Percentiles rank a stretch among this genome's conserved stretches.
Evolutionary conservation across 1,140 invertebrate genomes (phyloP).

Genomic region (roundworm (Caenorhabditis elegans)): WBcel235 BX284604.4:6488501-6489000

Average conservation of each 20-base stretch:
- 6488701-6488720: neutral
- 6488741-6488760: constrained; percentile 11
- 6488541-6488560: no score
- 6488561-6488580: no score
- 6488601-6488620: constrained; percentile 53
- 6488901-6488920: constrained; percentile 73
- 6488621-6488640: constrained; percentile 51
- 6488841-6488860: constrained; percentile 48
- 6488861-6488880: constrained; percentile 71
- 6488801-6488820: constrained; percentile 68
- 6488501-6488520: no score
- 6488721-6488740: neutral
- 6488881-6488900: constrained; percentile 77
- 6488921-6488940: constrained; percentile 73
- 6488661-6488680: neutral
- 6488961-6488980: constrained; percentile 73
- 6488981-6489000: constrained; percentile 47
- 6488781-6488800: constrained; percentile 65
- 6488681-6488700: neutral
- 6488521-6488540: no score
- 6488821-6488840: constrained; percentile 48
- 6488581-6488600: constrained; percentile 58
- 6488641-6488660: constrained; percentile 36
- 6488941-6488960: constrained; percentile 79
- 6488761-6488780: constrained; percentile 12